Evolutionary conservation across 1,140 invertebrate species (phyloP).

Genomic region (Hycleus cichorii): DNA sequence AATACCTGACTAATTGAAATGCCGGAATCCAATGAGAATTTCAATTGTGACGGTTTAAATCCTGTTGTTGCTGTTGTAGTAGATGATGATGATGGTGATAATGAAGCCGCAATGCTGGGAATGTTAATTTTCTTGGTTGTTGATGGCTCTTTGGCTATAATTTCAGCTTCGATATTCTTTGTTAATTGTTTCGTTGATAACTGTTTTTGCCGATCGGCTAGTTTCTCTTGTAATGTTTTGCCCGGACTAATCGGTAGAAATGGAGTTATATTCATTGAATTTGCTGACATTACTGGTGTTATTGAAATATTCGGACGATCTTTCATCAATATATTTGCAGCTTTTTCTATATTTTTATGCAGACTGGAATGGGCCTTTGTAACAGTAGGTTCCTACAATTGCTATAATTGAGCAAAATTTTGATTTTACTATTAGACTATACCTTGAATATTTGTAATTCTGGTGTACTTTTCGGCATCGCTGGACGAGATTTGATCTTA

Average conservation of each 20-base stretch:
- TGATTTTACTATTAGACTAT: neutral
- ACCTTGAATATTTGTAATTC: slow-evolving; percentile 17
- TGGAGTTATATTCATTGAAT: slow-evolving; percentile 8
- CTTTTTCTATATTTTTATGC: slow-evolving; percentile 18
- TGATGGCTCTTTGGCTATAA: slow-evolving; percentile 2
- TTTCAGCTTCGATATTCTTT: slow-evolving; percentile 17
- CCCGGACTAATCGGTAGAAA: slow-evolving; percentile 42
- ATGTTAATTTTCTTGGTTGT: slow-evolving; percentile 18
- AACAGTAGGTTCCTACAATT: slow-evolving; percentile 12
- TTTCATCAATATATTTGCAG: slow-evolving; percentile 28
- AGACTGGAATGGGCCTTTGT: slow-evolving; percentile 3
- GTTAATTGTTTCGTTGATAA: slow-evolving; percentile 22
- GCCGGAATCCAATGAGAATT: slow-evolving; percentile 31
- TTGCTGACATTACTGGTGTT: slow-evolving; percentile 27
- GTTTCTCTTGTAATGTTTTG: slow-evolving; percentile 55
- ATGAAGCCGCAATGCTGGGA: slow-evolving; percentile 21
- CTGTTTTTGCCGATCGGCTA: slow-evolving; percentile 52
- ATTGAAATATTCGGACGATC: slow-evolving; percentile 38
- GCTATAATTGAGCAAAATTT: too few species aligned
- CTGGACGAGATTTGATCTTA: neutral
- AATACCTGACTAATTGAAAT: slow-evolving; percentile 37
- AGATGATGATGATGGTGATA: slow-evolving; percentile 9
- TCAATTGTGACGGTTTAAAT: neutral
- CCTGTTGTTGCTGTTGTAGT: neutral
- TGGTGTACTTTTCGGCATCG: slow-evolving; percentile 1